Conservation (phyloP, 2,797 vertebrate species). For the Lutra lutra region DNA sequence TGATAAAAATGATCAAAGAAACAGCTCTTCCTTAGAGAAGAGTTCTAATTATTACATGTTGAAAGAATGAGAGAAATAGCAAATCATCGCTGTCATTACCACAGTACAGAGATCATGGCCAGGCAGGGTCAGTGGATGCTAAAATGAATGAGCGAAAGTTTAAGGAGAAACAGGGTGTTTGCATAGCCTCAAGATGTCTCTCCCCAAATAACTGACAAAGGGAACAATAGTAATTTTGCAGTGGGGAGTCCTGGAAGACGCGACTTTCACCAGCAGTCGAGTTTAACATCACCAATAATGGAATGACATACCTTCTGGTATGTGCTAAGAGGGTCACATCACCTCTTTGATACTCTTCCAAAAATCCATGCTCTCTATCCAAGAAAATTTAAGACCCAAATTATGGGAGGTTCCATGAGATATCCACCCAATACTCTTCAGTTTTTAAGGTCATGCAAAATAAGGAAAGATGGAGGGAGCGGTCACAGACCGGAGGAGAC, state of each 20-base stretch:
- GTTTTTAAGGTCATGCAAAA: background rate
- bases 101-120: background rate
- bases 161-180: background rate
- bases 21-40: background rate
- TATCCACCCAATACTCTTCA: background rate
- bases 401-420: background rate
- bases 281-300: background rate
- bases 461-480: background rate
- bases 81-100: background rate
- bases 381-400: background rate
- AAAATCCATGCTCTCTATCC: background rate
- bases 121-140: background rate
- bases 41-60: background rate
- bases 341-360: background rate
- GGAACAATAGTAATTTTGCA: background rate
- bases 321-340: background rate
- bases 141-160: background rate
- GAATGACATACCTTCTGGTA: background rate
- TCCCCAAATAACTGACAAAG: background rate
- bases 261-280: background rate
- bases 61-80: background rate
- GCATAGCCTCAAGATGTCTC: background rate
- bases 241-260: background rate
- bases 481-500: background rate
- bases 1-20: background rate